Conservation (phyloP, 2,888 invertebrate genomes). For the Polydrusus pterygomalis region DNA sequence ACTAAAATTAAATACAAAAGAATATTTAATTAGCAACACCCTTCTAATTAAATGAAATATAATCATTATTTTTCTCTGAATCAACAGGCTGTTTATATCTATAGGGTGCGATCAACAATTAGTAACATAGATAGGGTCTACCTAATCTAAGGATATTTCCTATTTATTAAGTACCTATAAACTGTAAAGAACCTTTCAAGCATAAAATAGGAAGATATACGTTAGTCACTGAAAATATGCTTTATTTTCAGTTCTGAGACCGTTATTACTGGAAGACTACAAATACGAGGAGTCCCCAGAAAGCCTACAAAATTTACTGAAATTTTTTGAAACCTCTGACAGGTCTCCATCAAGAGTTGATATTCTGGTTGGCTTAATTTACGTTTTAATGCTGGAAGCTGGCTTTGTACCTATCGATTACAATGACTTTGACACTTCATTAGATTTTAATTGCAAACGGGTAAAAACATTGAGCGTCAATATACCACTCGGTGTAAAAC, state of each 20-base stretch:
- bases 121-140: neutral
- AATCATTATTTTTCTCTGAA: conserved; percentile 34
- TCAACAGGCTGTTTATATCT: conserved; percentile 60
- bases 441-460: conserved; percentile 63
- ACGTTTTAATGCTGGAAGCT: conserved; percentile 69
- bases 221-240: conserved; percentile 38
- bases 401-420: conserved; percentile 67
- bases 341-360: conserved; percentile 61
- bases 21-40: conserved; percentile 21
- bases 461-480: conserved; percentile 60
- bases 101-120: conserved; percentile 47
- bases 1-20: neutral
- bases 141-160: no score
- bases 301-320: conserved; percentile 64
- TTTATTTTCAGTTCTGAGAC: conserved; percentile 67
- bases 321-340: conserved; percentile 57
- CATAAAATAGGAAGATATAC: neutral
- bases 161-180: no score
- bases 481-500: conserved; percentile 60
- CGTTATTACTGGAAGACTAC: conserved; percentile 67
- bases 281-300: conserved; percentile 62
- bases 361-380: conserved; percentile 67
- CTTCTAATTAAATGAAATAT: conserved; percentile 18
- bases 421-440: conserved; percentile 55
- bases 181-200: neutral